A percentile compares a stretch with the other conserved stretches of the same genome.
These are phyloP conservation scores for Julus scandinavius DNA, from an alignment of 2,888 invertebrate species.

Conservation along the genomic window DNA sequence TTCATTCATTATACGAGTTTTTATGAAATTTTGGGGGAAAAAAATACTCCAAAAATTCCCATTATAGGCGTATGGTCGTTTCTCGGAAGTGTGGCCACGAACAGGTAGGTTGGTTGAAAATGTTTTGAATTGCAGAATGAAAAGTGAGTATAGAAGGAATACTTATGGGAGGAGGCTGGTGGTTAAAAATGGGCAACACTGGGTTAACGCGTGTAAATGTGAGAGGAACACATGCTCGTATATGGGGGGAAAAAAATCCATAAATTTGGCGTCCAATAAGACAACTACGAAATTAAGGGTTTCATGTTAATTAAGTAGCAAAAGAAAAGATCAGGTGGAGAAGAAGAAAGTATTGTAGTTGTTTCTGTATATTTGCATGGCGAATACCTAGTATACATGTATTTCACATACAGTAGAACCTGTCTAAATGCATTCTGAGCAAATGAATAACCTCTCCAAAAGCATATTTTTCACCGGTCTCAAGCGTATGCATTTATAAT, in stretches of 20 bases:
- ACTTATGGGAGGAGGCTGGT: background rate
- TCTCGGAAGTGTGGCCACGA: background rate
- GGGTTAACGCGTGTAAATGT: background rate
- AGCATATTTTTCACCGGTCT: no score
- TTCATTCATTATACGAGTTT: constrained; percentile 43
- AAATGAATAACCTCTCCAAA: no score
- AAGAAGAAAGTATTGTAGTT: no score
- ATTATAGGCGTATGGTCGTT: background rate
- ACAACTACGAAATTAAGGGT: constrained; percentile 51
- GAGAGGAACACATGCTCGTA: background rate
- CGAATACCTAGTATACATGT: no score
- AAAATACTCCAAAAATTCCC: constrained; percentile 5
- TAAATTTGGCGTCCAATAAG: constrained; percentile 50
- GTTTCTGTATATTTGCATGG: no score
- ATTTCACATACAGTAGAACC: no score
- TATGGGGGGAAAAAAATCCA: constrained; percentile 18
- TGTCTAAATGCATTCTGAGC: no score
- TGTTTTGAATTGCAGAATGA: constrained; percentile 2
- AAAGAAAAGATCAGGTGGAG: no score
- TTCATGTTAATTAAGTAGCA: constrained; percentile 50
- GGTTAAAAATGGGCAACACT: constrained; percentile 1
- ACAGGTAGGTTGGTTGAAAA: background rate
- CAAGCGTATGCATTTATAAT: no score
- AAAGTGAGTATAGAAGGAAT: background rate
- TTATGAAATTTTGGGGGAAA: background rate